Evolutionary conservation across 2,797 vertebrate species (phyloP).

Genomic region (Australoheros facetus): DNA sequence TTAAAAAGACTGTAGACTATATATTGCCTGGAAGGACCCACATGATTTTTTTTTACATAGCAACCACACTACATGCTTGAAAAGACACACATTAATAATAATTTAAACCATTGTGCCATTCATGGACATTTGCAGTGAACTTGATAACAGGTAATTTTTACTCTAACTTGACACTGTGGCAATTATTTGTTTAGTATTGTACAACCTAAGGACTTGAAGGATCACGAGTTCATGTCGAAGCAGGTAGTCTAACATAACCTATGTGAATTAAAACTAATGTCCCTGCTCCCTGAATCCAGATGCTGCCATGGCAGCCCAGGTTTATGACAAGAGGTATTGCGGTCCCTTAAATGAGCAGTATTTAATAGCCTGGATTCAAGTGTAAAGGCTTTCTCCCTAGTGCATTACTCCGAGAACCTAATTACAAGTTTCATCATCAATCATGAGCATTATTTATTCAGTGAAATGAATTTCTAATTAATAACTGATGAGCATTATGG

Average conservation of each 20-base stretch:
- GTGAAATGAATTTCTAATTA: constrained; percentile 99
- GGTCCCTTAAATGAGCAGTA: constrained; percentile 84
- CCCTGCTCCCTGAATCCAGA: constrained; percentile 63
- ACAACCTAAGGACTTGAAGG: constrained; percentile 45
- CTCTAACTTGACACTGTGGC: constrained; percentile 20
- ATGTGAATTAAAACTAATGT: constrained; percentile 88
- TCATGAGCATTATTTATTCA: constrained; percentile 99
- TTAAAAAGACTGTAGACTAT: constrained; percentile 92
- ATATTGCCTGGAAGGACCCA: constrained; percentile 88
- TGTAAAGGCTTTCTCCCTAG: constrained; percentile 85
- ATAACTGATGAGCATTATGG: constrained; percentile 99
- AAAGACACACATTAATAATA: constrained; percentile 93
- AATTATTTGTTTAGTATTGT: constrained; percentile 48
- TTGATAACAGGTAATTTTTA: constrained; percentile 40
- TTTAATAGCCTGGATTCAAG: constrained; percentile 87
- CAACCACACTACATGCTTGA: constrained; percentile 89
- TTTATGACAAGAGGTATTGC: constrained; percentile 71
- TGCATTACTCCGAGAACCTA: constrained; percentile 92
- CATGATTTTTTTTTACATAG: constrained; percentile 84
- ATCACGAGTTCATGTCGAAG: constrained; percentile 69
- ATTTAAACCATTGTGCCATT: constrained; percentile 86
- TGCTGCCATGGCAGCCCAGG: constrained; percentile 49
- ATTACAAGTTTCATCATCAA: constrained; percentile 99
- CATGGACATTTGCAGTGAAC: constrained; percentile 66
- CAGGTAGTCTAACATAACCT: constrained; percentile 91